A percentile compares a stretch with the other conserved stretches of the same genome.
Evolutionary conservation across 2,888 invertebrate genomes (phyloP).

Genomic region (Troides oblongomaculatus): DNA sequence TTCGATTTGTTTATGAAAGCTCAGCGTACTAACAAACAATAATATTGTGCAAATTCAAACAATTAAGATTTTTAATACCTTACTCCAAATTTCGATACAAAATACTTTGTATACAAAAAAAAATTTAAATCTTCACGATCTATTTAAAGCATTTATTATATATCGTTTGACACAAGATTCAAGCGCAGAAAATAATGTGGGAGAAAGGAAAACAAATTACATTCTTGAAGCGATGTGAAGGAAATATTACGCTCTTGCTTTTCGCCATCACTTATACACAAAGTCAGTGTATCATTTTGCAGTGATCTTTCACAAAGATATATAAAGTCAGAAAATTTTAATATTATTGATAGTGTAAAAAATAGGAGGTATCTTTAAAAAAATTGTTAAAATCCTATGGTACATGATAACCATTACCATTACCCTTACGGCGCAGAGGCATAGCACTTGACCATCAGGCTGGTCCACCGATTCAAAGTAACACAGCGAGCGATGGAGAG

Average conservation of each 20-base stretch:
- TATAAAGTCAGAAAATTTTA: not conserved
- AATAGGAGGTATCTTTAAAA: too few species aligned
- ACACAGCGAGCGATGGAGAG: too few species aligned
- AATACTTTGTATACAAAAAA: not conserved
- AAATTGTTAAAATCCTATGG: too few species aligned
- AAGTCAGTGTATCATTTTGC: constrained; percentile 18
- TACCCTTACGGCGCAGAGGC: too few species aligned
- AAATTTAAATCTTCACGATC: constrained; percentile 5
- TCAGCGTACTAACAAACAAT: too few species aligned
- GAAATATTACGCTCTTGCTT: constrained; percentile 19
- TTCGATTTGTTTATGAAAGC: too few species aligned
- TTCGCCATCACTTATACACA: constrained; percentile 19
- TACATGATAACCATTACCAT: too few species aligned
- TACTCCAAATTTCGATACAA: not conserved
- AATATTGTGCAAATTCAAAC: too few species aligned
- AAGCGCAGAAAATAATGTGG: constrained; percentile 20
- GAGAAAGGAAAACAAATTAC: constrained; percentile 23
- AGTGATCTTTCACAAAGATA: not conserved
- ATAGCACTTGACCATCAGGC: too few species aligned
- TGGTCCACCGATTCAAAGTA: too few species aligned
- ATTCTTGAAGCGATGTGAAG: constrained; percentile 19
- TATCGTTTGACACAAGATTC: constrained; percentile 19
- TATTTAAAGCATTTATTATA: constrained; percentile 18
- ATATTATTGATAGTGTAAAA: not conserved
- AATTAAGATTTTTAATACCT: too few species aligned